These are phyloP conservation scores for Xenopus laevis DNA, from an alignment of 2,113 vertebrate species.

Conservation along the genomic window DNA sequence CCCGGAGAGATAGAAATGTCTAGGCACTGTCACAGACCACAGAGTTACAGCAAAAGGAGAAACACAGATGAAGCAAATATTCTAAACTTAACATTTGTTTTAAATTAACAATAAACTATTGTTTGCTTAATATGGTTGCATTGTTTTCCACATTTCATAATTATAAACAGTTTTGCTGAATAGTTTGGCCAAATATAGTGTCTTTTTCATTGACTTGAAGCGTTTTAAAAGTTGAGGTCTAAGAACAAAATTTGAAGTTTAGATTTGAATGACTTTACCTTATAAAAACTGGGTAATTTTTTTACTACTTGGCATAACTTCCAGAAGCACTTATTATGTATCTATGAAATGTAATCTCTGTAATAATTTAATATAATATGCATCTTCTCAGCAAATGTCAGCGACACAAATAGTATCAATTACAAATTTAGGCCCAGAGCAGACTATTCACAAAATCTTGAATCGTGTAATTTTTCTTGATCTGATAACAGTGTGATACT, in stretches of 20 bases:
- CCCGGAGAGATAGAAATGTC: conserved; percentile 64
- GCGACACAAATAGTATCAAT: conserved; percentile 4
- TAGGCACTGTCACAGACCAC: conserved; percentile 62
- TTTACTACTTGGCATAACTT: conserved; percentile 55
- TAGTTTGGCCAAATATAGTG: conserved; percentile 80
- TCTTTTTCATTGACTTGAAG: conserved; percentile 67
- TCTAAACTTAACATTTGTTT: conserved; percentile 67
- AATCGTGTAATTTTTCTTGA: conserved; percentile 3
- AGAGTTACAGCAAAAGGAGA: conserved; percentile 57
- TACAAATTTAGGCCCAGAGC: conserved; percentile 1
- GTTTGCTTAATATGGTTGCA: conserved; percentile 46
- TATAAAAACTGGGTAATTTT: conserved; percentile 55
- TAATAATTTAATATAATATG: conserved; percentile 56
- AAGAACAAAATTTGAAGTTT: conserved; percentile 65
- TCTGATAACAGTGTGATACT: conserved; percentile 4
- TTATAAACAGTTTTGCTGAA: conserved; percentile 63
- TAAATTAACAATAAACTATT: conserved; percentile 70
- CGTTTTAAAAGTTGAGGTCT: conserved; percentile 66
- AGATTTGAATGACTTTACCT: conserved; percentile 60
- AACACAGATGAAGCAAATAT: conserved; percentile 44
- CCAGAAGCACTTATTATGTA: conserved; percentile 59
- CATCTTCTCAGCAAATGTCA: neutral
- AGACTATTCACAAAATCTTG: neutral
- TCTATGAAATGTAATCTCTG: conserved; percentile 58
- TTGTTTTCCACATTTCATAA: conserved; percentile 51